These are phyloP conservation scores for Chinchilla lanigera DNA, from an alignment of 2,113 vertebrate species.

Conservation along the genomic window DNA sequence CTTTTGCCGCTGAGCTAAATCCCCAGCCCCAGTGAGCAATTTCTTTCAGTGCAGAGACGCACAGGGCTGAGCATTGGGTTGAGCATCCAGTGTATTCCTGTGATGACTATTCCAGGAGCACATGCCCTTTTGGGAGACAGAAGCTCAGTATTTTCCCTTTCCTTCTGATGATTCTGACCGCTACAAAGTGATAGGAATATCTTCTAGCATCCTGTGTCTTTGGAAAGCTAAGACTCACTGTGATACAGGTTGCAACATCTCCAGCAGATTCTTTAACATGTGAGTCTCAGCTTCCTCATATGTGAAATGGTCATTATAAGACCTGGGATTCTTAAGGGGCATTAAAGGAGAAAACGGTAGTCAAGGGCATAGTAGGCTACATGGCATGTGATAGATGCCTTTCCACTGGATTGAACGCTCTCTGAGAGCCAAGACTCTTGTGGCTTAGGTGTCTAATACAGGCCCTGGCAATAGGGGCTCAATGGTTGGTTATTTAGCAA, in stretches of 20 bases:
- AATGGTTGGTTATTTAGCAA: neutral
- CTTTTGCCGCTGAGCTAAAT: too few species aligned
- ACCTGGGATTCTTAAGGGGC: neutral
- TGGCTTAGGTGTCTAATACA: neutral
- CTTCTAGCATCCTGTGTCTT: neutral
- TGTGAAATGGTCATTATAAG: neutral
- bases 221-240: neutral
- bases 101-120: neutral
- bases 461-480: neutral
- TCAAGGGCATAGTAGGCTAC: neutral
- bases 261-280: neutral
- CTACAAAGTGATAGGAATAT: neutral
- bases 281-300: neutral
- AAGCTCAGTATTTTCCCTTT: neutral
- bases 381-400: neutral
- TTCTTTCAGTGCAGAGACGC: neutral
- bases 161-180: neutral
- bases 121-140: neutral
- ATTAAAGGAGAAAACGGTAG: neutral
- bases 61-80: accelerated
- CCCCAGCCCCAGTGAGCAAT: neutral
- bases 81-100: neutral
- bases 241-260: neutral
- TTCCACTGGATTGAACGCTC: neutral
- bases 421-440: neutral